Conservation (phyloP, 2,888 invertebrate genomes). For the Heteropelma amictum region DNA sequence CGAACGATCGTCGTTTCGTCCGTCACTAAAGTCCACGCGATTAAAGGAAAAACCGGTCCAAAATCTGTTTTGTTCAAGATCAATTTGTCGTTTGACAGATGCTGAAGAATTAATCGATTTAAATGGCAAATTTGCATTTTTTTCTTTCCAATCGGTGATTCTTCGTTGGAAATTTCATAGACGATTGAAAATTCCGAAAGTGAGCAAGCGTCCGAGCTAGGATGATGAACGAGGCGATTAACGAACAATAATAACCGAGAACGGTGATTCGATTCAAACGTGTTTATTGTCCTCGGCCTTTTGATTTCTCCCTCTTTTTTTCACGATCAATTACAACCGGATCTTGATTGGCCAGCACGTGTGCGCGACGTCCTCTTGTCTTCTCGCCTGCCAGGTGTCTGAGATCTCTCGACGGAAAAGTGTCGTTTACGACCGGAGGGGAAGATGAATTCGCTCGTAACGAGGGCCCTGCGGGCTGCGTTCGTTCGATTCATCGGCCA, state of each 20-base stretch:
- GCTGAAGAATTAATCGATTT: too few relatives aligned
- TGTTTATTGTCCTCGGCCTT: neutral
- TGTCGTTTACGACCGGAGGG: constrained; percentile 19
- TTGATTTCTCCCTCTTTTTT: neutral
- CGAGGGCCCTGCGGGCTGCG: too few relatives aligned
- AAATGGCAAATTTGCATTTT: too few relatives aligned
- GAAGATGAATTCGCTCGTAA: constrained; percentile 22
- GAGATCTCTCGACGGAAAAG: constrained; percentile 32
- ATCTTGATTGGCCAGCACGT: neutral
- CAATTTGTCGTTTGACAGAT: too few relatives aligned
- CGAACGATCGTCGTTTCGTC: too few relatives aligned
- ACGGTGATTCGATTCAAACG: neutral
- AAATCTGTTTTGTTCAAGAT: too few relatives aligned
- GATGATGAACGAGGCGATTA: constrained; percentile 8
- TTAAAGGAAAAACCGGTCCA: too few relatives aligned
- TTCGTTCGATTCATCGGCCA: constrained; percentile 16
- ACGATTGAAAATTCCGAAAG: neutral
- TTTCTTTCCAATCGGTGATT: too few relatives aligned
- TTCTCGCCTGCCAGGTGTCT: constrained; percentile 47
- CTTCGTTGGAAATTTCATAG: neutral
- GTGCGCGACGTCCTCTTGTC: constrained; percentile 14
- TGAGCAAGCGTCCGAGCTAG: neutral
- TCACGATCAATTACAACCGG: constrained; percentile 9
- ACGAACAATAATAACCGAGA: constrained; percentile 12
- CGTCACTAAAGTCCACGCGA: too few relatives aligned